phyloP scores from a whole-genome alignment of 2,113 vertebrate species.

The Rhinopomastus cyanomelas region DNA sequence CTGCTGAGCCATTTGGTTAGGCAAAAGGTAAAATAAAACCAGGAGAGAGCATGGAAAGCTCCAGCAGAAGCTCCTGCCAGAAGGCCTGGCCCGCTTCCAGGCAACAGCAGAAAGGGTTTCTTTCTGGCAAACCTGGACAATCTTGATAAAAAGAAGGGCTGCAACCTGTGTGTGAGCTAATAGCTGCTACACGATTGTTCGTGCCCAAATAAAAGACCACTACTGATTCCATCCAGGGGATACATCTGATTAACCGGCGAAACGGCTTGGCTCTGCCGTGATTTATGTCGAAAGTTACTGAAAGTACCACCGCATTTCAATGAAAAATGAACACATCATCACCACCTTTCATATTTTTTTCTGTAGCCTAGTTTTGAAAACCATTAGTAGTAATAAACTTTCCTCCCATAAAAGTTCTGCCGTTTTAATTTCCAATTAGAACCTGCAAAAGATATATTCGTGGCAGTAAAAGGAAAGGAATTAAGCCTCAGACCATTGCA shows the following conservation, averaged over 20 bases:
- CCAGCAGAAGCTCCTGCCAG: not conserved
- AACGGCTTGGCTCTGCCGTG: not conserved
- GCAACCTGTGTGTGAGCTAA: not conserved
- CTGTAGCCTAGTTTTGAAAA: constrained; percentile 63
- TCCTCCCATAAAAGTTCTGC: constrained; percentile 59
- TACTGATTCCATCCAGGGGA: constrained; percentile 54
- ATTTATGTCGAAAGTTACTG: constrained; percentile 32
- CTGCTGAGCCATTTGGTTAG: not conserved
- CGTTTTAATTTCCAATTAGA: constrained; percentile 67
- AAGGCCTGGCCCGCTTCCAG: not conserved
- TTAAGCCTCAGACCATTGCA: constrained; percentile 21
- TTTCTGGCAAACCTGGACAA: not conserved
- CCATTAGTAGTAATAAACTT: constrained; percentile 67
- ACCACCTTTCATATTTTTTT: constrained; percentile 33
- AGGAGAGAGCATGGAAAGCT: not conserved
- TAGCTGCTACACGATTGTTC: not conserved
- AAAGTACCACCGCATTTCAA: constrained; percentile 29
- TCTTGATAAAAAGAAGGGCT: constrained; percentile 34
- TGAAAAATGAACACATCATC: constrained; percentile 53
- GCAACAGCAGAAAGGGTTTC: not conserved
- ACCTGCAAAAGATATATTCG: constrained; percentile 53
- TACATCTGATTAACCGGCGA: constrained; percentile 47
- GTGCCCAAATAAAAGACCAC: constrained; percentile 18
- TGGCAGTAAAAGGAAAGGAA: constrained; percentile 59
- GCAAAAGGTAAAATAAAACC: not conserved